phyloP scores from a whole-genome alignment of 2,888 invertebrate species.

The Acronicta aceris region DNA sequence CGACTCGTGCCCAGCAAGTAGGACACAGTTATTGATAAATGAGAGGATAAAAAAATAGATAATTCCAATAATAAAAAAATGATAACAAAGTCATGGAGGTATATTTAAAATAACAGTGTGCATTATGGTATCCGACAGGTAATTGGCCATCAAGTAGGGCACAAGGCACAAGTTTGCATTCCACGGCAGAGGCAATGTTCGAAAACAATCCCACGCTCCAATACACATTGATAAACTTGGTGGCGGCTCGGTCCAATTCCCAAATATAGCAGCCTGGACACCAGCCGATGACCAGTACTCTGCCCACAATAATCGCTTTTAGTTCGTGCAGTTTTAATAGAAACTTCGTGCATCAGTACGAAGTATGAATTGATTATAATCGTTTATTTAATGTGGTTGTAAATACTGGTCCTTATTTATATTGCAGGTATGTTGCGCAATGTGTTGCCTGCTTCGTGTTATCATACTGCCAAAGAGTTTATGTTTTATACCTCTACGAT shows the following conservation, averaged over 20 bases:
- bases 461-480: not conserved
- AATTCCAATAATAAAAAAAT: too few relatives aligned
- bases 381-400: not conserved
- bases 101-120: slow-evolving; percentile 25
- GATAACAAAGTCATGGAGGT: slow-evolving; percentile 12
- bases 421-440: not conserved
- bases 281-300: slow-evolving; percentile 38
- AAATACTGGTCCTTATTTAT: too few relatives aligned
- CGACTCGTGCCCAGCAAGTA: too few relatives aligned
- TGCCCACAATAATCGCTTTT: slow-evolving; percentile 50
- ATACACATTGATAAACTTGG: slow-evolving; percentile 80
- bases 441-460: not conserved
- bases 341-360: slow-evolving; percentile 17
- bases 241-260: slow-evolving; percentile 72
- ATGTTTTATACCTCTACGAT: not conserved
- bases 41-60: too few relatives aligned
- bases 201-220: slow-evolving; percentile 83
- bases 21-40: too few relatives aligned
- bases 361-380: slow-evolving; percentile 12
- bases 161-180: slow-evolving; percentile 67
- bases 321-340: slow-evolving; percentile 22
- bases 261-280: slow-evolving; percentile 69
- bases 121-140: slow-evolving; percentile 37
- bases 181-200: slow-evolving; percentile 67
- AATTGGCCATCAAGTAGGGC: slow-evolving; percentile 62